These are phyloP conservation scores for Coendou prehensilis DNA, from an alignment of 2,797 vertebrate genomes.

Conservation along the genomic window DNA sequence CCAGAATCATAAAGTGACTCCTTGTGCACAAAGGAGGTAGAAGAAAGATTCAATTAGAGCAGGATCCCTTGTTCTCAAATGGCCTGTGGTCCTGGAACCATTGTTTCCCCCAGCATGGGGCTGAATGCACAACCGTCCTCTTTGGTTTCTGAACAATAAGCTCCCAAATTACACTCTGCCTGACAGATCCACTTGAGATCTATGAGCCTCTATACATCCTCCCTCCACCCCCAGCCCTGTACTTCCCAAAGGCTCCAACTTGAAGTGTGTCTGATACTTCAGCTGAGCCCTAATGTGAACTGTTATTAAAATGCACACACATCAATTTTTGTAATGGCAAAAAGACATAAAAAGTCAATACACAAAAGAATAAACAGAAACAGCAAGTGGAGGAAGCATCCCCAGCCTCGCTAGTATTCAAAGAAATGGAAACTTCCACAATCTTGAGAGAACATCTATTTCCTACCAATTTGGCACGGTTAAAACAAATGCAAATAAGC, in stretches of 20 bases:
- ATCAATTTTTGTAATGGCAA: neutral
- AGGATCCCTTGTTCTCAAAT: slow-evolving; percentile 63
- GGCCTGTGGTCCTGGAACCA: neutral
- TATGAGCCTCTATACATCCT: neutral
- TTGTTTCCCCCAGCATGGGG: slow-evolving; percentile 70
- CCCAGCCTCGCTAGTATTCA: neutral
- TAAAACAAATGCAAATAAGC: slow-evolving; percentile 62
- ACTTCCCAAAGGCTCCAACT: neutral
- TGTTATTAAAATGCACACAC: slow-evolving; percentile 19
- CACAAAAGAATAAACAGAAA: slow-evolving; percentile 54
- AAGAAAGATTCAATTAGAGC: slow-evolving; percentile 72
- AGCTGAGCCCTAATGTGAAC: neutral
- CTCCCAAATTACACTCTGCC: slow-evolving; percentile 63
- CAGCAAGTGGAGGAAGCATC: neutral
- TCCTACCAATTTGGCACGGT: slow-evolving; percentile 37
- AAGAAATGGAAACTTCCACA: slow-evolving; percentile 30
- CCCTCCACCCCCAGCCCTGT: neutral
- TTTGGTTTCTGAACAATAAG: slow-evolving; percentile 75
- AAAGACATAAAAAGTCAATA: slow-evolving; percentile 5
- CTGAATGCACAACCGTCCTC: slow-evolving; percentile 61
- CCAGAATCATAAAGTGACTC: slow-evolving; percentile 8
- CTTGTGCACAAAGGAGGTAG: slow-evolving; percentile 54
- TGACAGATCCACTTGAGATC: slow-evolving; percentile 60
- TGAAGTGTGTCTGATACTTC: slow-evolving; percentile 46
- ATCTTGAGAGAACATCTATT: slow-evolving; percentile 9